Evolutionary conservation across 2,113 vertebrate genomes (phyloP).

Genomic region (Thinocorus orbignyianus): DNA sequence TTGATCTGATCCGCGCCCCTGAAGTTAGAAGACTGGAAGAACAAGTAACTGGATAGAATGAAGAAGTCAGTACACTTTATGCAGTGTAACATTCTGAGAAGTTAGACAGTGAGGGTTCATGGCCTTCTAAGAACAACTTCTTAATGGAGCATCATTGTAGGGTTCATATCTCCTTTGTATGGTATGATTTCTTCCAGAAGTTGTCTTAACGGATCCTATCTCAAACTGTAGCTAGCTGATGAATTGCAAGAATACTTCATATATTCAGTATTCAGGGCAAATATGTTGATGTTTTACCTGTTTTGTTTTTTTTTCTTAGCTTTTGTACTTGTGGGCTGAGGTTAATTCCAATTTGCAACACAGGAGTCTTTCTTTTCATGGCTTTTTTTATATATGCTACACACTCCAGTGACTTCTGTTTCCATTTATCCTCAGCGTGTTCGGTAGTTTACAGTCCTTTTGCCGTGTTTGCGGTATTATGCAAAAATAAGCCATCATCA

Average conservation of each 20-base stretch:
- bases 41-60: background rate
- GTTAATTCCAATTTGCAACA: background rate
- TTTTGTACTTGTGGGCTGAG: background rate
- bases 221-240: background rate
- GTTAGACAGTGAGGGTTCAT: rapidly evolving
- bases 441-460: background rate
- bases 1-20: background rate
- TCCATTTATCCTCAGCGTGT: rapidly evolving
- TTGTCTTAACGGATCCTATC: background rate
- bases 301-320: background rate
- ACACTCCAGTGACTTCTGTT: background rate
- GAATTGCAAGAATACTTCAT: background rate
- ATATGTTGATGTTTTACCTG: background rate
- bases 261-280: background rate
- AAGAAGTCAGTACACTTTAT: rapidly evolving
- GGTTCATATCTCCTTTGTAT: rapidly evolving
- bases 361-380: background rate
- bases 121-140: background rate
- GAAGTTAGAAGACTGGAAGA: background rate
- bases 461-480: background rate
- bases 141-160: background rate
- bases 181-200: background rate
- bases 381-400: background rate
- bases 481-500: background rate
- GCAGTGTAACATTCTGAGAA: background rate